These are phyloP conservation scores for Thalpophila matura DNA, from an alignment of 2,888 invertebrate genomes.

Conservation along the genomic window DNA sequence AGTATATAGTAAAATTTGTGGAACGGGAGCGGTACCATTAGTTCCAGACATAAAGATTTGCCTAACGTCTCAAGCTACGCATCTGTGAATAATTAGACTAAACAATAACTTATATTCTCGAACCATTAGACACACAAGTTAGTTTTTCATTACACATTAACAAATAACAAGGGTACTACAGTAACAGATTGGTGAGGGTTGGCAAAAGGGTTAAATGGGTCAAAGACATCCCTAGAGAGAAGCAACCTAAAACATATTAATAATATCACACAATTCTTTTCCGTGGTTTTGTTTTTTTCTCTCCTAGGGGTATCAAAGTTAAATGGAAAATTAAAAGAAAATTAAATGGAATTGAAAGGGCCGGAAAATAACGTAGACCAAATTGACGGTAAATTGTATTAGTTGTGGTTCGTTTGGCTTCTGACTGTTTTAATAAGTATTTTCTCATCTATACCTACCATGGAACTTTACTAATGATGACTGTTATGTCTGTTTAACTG, in stretches of 20 bases:
- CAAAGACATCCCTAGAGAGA: constrained; percentile 10
- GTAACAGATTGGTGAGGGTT: constrained; percentile 23
- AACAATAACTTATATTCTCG: constrained; percentile 4
- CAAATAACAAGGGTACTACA: constrained; percentile 7
- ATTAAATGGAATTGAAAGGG: constrained; percentile 13
- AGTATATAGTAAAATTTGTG: background rate
- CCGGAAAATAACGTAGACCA: constrained; percentile 4
- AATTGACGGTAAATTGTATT: constrained; percentile 35
- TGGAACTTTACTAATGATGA: background rate
- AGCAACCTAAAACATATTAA: constrained; percentile 8
- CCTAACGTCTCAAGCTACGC: constrained; percentile 1
- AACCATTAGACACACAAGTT: constrained; percentile 20
- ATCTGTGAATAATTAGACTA: constrained; percentile 19
- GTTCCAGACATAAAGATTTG: constrained; percentile 14
- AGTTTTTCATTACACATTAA: constrained; percentile 18
- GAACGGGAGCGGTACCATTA: constrained; percentile 5
- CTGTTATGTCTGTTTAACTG: constrained; percentile 3
- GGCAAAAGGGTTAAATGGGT: constrained; percentile 9
- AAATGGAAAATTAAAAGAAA: constrained; percentile 24
- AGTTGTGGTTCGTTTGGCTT: constrained; percentile 18
- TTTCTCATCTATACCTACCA: constrained; percentile 19
- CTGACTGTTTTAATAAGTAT: constrained; percentile 10
- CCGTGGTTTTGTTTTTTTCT: constrained; percentile 4
- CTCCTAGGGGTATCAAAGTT: constrained; percentile 9
- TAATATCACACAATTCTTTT: constrained; percentile 6